Base-by-base conservation (phyloP, 1,140 invertebrate species). In the Macrotrachela quadricornifera region DNA sequence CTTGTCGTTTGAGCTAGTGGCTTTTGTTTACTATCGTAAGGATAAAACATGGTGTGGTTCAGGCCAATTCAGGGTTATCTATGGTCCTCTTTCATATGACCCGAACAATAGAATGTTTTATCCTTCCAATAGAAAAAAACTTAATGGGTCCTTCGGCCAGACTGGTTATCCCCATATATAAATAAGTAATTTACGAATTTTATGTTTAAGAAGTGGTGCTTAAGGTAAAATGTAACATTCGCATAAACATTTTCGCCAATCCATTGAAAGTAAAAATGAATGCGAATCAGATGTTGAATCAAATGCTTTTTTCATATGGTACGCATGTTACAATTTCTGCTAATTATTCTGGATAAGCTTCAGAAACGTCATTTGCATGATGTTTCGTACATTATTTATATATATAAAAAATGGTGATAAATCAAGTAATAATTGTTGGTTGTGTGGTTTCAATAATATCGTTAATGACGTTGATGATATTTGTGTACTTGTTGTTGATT, bases 341-440 rank as follows among this genome's bases (percentile, higher is more conserved):
- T 1, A 95, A 71, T 10, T 94, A 72, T 54, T 53, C 45, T 8
- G 85, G 82, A 69, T 92, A 92, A 16, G 82, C 81, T 63, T 88
- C 82, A 65, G 95, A 91, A 13, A 95, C 80, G 67, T 95, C 87
- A 60, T 78, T 76, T 0, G 83, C 80, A 69, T 90, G 84, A 46
- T 81, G 78, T 66, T 87, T 87, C 9, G 92, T 80, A 67, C 90
- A 90, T 62, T 86, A 84, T 47, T 83, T 78, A 17, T 88, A 74
- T n/a, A n/a, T n/a, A n/a, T n/a, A 72, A 95, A 94, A 67, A 96
- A 87, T 41, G 88, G 88, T 9, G 83, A 82, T 82, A 92, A 90
- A 53, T 67, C 63, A 2, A 43, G 48, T 42, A 30, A 30, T 30
- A 8, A 4, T 30, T 30, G 21, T 30, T 30, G 21, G 8, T 30